These are phyloP conservation scores for Notechis scutatus DNA, from an alignment of 2,113 vertebrate species.

Conservation along the genomic window DNA sequence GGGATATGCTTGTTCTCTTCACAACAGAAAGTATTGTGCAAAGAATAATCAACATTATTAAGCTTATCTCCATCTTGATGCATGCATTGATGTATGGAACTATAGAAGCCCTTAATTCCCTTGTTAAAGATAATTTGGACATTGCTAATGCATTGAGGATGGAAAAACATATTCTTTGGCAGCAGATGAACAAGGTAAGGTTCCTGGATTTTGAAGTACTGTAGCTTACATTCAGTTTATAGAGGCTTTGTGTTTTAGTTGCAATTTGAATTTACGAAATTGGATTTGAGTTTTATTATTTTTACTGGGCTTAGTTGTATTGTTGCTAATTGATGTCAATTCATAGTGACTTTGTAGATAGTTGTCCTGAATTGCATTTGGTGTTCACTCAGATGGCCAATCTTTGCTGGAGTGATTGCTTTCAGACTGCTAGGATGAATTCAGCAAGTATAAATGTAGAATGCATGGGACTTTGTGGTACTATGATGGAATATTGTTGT, in stretches of 20 bases:
- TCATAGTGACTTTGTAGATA: background rate
- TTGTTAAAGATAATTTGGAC: conserved; percentile 65
- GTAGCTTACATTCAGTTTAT: background rate
- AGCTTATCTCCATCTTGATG: conserved; percentile 64
- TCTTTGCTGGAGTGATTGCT: background rate
- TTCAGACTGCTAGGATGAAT: background rate
- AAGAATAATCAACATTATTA: conserved; percentile 56
- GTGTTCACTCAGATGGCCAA: background rate
- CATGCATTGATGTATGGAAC: conserved; percentile 64
- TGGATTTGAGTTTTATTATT: background rate
- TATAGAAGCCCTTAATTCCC: conserved; percentile 53
- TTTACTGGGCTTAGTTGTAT: background rate
- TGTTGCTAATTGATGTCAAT: background rate
- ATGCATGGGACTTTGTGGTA: background rate
- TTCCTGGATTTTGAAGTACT: background rate
- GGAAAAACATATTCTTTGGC: conserved; percentile 57
- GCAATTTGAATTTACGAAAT: background rate
- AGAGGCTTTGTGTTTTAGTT: background rate
- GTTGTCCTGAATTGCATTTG: background rate
- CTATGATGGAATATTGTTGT: background rate
- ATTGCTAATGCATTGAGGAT: conserved; percentile 68
- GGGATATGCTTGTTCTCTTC: background rate
- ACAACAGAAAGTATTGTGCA: conserved; percentile 61
- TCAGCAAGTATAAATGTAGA: background rate
- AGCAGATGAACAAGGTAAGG: conserved; percentile 68